A percentile compares a stretch with the other conserved stretches of the same genome.
These are phyloP conservation scores for Oryzias curvinotus DNA, from an alignment of 2,113 vertebrate genomes.

Conservation along the genomic window DNA sequence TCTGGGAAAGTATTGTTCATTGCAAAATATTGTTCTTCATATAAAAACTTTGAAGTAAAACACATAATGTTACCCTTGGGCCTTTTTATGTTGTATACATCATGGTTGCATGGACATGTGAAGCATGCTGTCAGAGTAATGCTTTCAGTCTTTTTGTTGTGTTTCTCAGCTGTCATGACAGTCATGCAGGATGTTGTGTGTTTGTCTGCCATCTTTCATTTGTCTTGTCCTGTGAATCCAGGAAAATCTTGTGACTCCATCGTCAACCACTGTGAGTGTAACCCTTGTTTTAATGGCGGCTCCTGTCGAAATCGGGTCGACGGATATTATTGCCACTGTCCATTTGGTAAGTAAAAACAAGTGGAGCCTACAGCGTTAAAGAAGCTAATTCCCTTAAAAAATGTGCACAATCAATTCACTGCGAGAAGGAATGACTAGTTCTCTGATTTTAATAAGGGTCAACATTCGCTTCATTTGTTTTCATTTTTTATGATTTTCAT, in stretches of 20 bases:
- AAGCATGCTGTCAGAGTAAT: too few species aligned
- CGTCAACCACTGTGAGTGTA: constrained; percentile 97
- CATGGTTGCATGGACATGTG: too few species aligned
- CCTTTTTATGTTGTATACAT: too few species aligned
- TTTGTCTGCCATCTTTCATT: constrained; percentile 74
- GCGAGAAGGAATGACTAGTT: constrained; percentile 23
- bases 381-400: constrained; percentile 23
- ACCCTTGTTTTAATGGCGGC: constrained; percentile 96
- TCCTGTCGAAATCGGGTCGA: constrained; percentile 94
- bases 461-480: constrained; percentile 37
- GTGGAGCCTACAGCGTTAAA: constrained; percentile 24
- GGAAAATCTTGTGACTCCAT: constrained; percentile 92
- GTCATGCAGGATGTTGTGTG: constrained; percentile 45
- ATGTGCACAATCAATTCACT: constrained; percentile 13
- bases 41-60: too few species aligned
- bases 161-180: constrained; percentile 55
- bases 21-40: too few species aligned
- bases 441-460: constrained; percentile 36
- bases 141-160: not conserved
- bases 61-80: too few species aligned
- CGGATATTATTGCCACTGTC: constrained; percentile 94
- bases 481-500: constrained; percentile 28
- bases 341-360: constrained; percentile 88
- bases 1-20: constrained; percentile 19
- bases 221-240: constrained; percentile 84